phyloP scores from a whole-genome alignment of 2,113 vertebrate species.

The Clarias macrocephalus region DNA sequence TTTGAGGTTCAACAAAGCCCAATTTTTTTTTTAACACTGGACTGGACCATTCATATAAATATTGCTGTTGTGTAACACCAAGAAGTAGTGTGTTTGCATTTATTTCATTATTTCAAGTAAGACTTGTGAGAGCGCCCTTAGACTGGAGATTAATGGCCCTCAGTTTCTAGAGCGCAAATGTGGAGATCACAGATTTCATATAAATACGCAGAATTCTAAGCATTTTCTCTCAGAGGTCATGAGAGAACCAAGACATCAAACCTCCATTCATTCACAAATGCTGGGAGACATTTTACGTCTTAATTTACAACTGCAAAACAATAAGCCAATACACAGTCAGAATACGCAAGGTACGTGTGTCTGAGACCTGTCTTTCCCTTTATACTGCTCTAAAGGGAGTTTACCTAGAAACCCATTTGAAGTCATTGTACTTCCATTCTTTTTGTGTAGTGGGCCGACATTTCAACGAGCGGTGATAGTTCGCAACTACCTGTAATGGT shows the following conservation, averaged over 20 bases:
- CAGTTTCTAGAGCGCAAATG: constrained; percentile 10
- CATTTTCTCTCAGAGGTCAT: constrained; percentile 40
- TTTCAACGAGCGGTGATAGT: constrained; percentile 72
- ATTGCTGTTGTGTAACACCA: background rate
- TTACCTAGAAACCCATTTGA: constrained; percentile 77
- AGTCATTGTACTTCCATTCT: constrained; percentile 74
- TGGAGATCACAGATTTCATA: constrained; percentile 47
- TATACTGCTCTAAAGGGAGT: constrained; percentile 63
- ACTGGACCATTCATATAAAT: background rate
- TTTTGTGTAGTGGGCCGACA: constrained; percentile 71
- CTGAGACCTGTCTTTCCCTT: constrained; percentile 60
- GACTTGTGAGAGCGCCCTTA: constrained; percentile 5
- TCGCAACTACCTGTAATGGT: constrained; percentile 79
- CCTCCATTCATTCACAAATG: constrained; percentile 61
- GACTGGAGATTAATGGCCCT: background rate
- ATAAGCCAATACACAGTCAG: constrained; percentile 70
- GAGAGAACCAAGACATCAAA: constrained; percentile 47
- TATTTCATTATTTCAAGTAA: background rate
- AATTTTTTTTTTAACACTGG: background rate
- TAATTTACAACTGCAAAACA: constrained; percentile 68
- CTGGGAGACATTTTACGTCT: constrained; percentile 61
- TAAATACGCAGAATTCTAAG: constrained; percentile 23
- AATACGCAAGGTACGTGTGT: constrained; percentile 72
- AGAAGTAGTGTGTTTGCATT: background rate
- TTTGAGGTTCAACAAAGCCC: background rate